phyloP scores from a whole-genome alignment of 2,888 invertebrate genomes.

The Carterocephalus palaemon region DNA sequence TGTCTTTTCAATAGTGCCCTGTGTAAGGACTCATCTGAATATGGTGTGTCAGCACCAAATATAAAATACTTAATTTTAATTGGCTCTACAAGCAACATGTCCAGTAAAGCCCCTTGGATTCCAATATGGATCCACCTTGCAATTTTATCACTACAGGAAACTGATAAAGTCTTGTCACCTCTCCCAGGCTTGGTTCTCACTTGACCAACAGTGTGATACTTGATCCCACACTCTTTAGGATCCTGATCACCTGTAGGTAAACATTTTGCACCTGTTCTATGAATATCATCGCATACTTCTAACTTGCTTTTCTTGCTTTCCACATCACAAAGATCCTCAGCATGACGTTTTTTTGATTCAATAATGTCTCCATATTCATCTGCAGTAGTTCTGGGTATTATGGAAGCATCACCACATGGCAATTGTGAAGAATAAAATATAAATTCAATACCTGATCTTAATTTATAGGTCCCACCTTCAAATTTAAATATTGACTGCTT shows the following conservation, averaged over 20 bases:
- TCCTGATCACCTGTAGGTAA: constrained; percentile 78
- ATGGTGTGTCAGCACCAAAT: constrained; percentile 84
- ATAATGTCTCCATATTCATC: constrained; percentile 54
- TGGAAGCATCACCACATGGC: constrained; percentile 97
- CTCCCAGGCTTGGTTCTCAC: constrained; percentile 94
- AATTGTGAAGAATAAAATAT: constrained; percentile 92
- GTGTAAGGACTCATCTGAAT: constrained; percentile 77
- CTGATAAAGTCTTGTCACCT: constrained; percentile 91
- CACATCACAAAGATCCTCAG: constrained; percentile 37
- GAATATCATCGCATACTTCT: constrained; percentile 52
- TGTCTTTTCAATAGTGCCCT: constrained; percentile 71
- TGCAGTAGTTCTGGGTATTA: constrained; percentile 80
- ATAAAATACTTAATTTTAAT: constrained; percentile 85
- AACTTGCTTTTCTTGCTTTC: constrained; percentile 40
- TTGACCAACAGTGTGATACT: constrained; percentile 84
- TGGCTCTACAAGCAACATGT: constrained; percentile 81
- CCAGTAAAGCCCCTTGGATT: constrained; percentile 89
- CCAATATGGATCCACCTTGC: constrained; percentile 93
- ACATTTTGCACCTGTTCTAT: constrained; percentile 95
- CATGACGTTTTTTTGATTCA: constrained; percentile 41
- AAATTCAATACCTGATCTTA: constrained; percentile 82
- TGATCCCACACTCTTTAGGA: constrained; percentile 71
- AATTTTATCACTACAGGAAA: constrained; percentile 97
- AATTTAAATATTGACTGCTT: constrained; percentile 52
- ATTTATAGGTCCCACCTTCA: constrained; percentile 53